These are phyloP conservation scores for Microcebus griseorufus DNA, from an alignment of 2,113 vertebrate species.

Conservation along the genomic window DNA sequence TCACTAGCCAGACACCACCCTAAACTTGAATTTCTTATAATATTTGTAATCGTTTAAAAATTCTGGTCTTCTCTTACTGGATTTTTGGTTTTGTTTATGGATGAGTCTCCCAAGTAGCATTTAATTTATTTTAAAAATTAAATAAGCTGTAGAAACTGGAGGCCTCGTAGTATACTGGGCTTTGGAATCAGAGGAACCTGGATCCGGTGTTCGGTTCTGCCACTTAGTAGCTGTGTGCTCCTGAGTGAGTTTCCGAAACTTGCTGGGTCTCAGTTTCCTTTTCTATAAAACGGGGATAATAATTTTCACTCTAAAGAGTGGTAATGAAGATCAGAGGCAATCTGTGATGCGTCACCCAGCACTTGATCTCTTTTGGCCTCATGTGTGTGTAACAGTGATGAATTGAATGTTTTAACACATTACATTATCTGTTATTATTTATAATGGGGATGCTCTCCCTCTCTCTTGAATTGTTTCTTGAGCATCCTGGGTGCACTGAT, in stretches of 20 bases:
- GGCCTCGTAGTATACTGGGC: neutral
- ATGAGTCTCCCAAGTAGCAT: neutral
- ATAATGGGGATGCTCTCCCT: neutral
- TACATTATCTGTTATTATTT: too few relatives aligned
- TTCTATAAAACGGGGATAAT: neutral
- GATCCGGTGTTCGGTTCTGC: neutral
- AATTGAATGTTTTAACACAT: neutral
- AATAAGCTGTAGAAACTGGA: neutral
- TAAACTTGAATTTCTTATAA: neutral
- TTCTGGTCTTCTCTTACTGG: neutral
- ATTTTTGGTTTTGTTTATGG: conserved; percentile 37
- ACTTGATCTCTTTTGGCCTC: neutral
- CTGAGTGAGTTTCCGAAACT: neutral
- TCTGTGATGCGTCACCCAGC: neutral
- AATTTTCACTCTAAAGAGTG: neutral
- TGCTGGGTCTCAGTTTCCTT: neutral
- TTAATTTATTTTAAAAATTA: conserved; percentile 26
- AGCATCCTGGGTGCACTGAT: neutral
- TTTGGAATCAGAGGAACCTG: neutral
- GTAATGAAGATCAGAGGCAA: neutral
- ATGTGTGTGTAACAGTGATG: neutral
- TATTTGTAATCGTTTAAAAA: neutral
- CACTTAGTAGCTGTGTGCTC: neutral
- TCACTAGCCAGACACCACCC: neutral
- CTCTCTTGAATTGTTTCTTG: neutral